Conservation (phyloP, 1,140 invertebrate genomes). For the Pogonomyrmex californicus region DNA sequence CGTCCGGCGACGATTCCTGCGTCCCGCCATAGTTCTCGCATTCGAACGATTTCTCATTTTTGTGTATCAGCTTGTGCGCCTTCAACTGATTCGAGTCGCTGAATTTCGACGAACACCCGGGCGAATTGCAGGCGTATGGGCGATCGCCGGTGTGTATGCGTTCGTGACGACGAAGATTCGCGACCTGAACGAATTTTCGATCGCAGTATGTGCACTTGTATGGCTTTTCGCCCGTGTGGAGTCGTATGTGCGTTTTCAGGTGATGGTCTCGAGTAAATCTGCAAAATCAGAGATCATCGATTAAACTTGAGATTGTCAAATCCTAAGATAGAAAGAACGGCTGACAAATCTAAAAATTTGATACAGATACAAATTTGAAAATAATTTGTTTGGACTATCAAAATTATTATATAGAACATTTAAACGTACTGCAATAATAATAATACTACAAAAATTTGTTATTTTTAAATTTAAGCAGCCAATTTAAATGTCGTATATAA, state of each 20-base stretch:
- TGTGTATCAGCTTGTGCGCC: conserved; percentile 95
- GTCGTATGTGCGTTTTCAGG: conserved; percentile 96
- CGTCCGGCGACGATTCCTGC: conserved; percentile 35
- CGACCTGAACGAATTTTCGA: conserved; percentile 97
- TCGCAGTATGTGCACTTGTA: conserved; percentile 97
- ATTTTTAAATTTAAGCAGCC: too few species aligned
- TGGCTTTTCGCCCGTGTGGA: conserved; percentile 97
- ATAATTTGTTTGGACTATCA: too few species aligned
- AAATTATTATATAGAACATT: too few species aligned
- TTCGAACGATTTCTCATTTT: conserved; percentile 95
- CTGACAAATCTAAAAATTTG: too few species aligned
- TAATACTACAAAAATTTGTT: too few species aligned
- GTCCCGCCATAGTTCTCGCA: conserved; percentile 88
- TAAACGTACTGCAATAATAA: too few species aligned
- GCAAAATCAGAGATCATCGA: neutral
- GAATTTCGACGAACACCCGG: conserved; percentile 94
- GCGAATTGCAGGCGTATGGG: conserved; percentile 94
- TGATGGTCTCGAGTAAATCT: conserved; percentile 98
- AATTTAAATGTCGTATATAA: too few species aligned
- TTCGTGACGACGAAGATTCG: conserved; percentile 96
- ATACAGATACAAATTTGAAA: too few species aligned
- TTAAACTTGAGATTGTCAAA: neutral
- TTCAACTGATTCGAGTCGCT: conserved; percentile 98
- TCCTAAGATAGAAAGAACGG: too few species aligned
- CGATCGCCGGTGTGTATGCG: conserved; percentile 98